phyloP scores from a whole-genome alignment of 2,888 invertebrate genomes.

The Parnassius apollo region DNA sequence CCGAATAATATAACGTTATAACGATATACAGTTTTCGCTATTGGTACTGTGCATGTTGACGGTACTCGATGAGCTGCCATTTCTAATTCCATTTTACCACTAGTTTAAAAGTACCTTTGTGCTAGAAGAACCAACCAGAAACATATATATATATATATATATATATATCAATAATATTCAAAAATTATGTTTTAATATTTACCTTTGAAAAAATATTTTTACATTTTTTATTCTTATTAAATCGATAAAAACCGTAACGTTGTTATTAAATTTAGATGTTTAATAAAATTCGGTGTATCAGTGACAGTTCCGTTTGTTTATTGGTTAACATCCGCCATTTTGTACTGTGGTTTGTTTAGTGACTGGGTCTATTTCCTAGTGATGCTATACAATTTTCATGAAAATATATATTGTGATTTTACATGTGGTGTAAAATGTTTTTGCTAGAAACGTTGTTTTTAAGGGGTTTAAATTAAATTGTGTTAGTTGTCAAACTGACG shows the following conservation, averaged over 20 bases:
- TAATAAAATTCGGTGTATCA: slow-evolving; percentile 48
- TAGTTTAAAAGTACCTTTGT: too few relatives aligned
- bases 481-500: slow-evolving; percentile 74
- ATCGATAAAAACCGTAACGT: slow-evolving; percentile 45
- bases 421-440: slow-evolving; percentile 74
- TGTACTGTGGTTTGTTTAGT: slow-evolving; percentile 81
- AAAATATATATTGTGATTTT: slow-evolving; percentile 66
- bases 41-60: too few relatives aligned
- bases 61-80: too few relatives aligned
- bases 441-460: slow-evolving; percentile 70
- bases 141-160: too few relatives aligned
- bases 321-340: slow-evolving; percentile 81
- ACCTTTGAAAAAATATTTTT: slow-evolving; percentile 63
- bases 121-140: too few relatives aligned
- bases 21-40: too few relatives aligned
- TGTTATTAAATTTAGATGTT: slow-evolving; percentile 50
- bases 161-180: slow-evolving; percentile 37
- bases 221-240: slow-evolving; percentile 64
- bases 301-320: slow-evolving; percentile 79
- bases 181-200: slow-evolving; percentile 64
- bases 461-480: slow-evolving; percentile 64
- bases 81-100: too few relatives aligned
- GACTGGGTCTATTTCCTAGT: slow-evolving; percentile 70
- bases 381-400: slow-evolving; percentile 67
- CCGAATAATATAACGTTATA: too few relatives aligned